Conservation (phyloP, 1,140 invertebrate species). For the Drosophila azteca region DNA sequence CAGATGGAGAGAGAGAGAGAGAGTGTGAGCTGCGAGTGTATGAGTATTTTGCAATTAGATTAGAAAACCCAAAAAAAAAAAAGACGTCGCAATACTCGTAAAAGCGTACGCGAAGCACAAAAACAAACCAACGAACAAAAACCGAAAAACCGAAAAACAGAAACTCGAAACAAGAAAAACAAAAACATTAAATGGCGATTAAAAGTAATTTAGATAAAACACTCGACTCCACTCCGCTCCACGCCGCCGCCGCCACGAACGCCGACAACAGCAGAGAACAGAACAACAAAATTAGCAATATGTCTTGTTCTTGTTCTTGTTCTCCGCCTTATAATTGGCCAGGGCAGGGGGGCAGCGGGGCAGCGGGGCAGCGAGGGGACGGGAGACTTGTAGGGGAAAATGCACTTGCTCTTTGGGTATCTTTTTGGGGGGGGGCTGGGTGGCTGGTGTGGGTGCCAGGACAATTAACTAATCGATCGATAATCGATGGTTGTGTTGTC, state of each 20-base stretch:
- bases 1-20: background rate
- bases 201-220: slow-evolving; percentile 82
- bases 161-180: slow-evolving; percentile 66
- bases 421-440: too few relatives aligned
- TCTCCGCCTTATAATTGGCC: too few relatives aligned
- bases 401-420: too few relatives aligned
- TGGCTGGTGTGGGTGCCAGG: too few relatives aligned
- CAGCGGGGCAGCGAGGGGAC: too few relatives aligned
- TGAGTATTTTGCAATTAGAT: slow-evolving; percentile 75
- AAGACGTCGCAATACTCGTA: slow-evolving; percentile 57
- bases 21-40: too few relatives aligned
- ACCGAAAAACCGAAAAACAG: slow-evolving; percentile 4
- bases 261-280: slow-evolving; percentile 29
- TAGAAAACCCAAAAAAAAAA: slow-evolving; percentile 72
- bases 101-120: slow-evolving; percentile 33
- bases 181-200: slow-evolving; percentile 82
- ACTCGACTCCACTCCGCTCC: slow-evolving; percentile 15
- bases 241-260: slow-evolving; percentile 11
- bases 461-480: too few relatives aligned
- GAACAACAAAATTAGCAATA: slow-evolving; percentile 12
- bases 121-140: slow-evolving; percentile 40
- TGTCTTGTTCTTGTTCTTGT: too few relatives aligned
- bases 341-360: too few relatives aligned
- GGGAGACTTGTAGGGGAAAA: too few relatives aligned
- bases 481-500: too few relatives aligned